Percentiles rank a stretch among this genome's conserved stretches.
Evolutionary conservation across 1,140 invertebrate genomes (phyloP).

Genomic region (Trachelipus rathkii): DNA sequence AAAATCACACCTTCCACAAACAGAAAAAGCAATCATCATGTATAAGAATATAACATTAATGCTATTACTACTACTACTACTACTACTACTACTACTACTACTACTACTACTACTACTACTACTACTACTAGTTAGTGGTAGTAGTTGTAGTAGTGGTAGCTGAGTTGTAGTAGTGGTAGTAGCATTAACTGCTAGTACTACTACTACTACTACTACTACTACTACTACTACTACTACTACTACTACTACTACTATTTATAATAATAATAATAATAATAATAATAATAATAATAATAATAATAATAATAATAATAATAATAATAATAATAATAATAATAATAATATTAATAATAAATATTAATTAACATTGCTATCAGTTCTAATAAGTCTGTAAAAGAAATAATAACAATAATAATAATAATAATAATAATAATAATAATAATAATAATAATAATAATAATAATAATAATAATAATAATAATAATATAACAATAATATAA

Average conservation of each 20-base stretch:
- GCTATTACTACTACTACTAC: slow-evolving; percentile 10
- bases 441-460: not conserved
- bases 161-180: not conserved
- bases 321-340: not conserved
- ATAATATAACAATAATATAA: too few species aligned
- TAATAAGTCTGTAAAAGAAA: not conserved
- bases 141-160: not conserved
- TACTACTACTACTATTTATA: not conserved
- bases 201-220: not conserved
- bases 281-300: slow-evolving; percentile 12
- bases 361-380: too few species aligned
- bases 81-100: slow-evolving; percentile 11
- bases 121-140: too few species aligned
- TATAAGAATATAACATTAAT: too few species aligned
- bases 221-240: too few species aligned
- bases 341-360: too few species aligned
- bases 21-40: too few species aligned
- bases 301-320: slow-evolving; percentile 15
- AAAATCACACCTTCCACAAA: too few species aligned
- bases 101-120: slow-evolving; percentile 11
- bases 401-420: not conserved
- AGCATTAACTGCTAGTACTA: not conserved
- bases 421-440: not conserved
- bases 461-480: not conserved
- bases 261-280: slow-evolving; percentile 12